These are phyloP conservation scores for Dendronephthya gigantea DNA, from an alignment of 64 coral and sea anemone species.

Conservation along the genomic window DNA sequence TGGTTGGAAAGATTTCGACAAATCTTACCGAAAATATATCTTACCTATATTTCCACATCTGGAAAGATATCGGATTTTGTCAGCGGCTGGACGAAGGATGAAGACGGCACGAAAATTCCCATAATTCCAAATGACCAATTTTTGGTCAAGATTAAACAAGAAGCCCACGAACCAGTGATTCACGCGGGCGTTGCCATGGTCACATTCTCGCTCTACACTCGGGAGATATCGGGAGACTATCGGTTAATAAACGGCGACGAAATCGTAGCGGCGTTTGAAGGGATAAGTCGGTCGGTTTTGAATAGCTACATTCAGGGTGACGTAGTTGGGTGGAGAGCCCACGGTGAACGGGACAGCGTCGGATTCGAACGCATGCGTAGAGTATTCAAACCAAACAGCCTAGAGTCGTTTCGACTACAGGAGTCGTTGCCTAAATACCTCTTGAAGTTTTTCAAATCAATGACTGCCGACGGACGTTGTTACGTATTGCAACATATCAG, in stretches of 20 bases:
- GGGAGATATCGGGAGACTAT: background rate
- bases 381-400: background rate
- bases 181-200: background rate
- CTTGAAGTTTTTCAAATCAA: background rate
- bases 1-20: background rate
- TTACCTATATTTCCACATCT: background rate
- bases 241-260: background rate
- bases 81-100: background rate
- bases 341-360: background rate
- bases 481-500: background rate
- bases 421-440: background rate
- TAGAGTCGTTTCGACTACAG: background rate
- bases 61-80: background rate
- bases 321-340: background rate
- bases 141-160: background rate
- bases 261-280: background rate
- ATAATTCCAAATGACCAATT: background rate
- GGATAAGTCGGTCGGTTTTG: background rate
- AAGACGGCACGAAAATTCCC: background rate
- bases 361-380: background rate
- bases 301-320: background rate
- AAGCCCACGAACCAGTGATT: background rate
- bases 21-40: background rate
- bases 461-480: background rate
- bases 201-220: background rate